Evolutionary conservation across 2,113 vertebrate species (phyloP).

Genomic region (Atrichornis clamosus): DNA sequence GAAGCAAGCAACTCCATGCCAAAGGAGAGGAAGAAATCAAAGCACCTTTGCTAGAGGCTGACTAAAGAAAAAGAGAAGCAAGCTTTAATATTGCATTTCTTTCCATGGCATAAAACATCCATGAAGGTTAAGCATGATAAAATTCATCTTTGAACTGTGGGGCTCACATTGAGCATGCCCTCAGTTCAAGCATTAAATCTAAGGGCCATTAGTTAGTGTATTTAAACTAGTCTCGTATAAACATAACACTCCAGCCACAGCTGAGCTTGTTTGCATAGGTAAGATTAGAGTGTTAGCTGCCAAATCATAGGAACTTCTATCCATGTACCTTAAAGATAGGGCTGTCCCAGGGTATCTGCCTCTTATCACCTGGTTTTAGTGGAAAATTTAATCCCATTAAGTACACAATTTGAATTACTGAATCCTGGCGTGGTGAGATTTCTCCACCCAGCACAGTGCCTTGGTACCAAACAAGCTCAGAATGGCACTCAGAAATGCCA

Average conservation of each 20-base stretch:
- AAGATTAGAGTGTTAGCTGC: background rate
- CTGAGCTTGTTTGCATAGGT: background rate
- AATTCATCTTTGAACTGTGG: background rate
- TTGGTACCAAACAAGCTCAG: background rate
- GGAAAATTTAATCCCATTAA: conserved; percentile 2
- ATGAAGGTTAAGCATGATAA: background rate
- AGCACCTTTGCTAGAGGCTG: background rate
- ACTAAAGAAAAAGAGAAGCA: background rate
- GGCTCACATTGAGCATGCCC: background rate
- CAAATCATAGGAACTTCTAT: background rate
- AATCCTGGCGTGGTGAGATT: background rate
- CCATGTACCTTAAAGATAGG: background rate
- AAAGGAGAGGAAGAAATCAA: background rate
- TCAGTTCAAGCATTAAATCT: background rate
- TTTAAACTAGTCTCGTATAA: background rate
- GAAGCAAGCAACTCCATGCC: background rate
- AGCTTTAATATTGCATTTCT: background rate
- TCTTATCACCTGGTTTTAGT: background rate
- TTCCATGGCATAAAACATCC: background rate
- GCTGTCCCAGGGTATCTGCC: background rate
- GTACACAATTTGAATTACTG: background rate
- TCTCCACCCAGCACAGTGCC: background rate
- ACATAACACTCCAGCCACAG: background rate
- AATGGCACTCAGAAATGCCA: background rate
- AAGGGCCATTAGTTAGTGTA: background rate